Base-by-base conservation (phyloP, 2,888 invertebrate species). In the Leucoma salicis region DNA sequence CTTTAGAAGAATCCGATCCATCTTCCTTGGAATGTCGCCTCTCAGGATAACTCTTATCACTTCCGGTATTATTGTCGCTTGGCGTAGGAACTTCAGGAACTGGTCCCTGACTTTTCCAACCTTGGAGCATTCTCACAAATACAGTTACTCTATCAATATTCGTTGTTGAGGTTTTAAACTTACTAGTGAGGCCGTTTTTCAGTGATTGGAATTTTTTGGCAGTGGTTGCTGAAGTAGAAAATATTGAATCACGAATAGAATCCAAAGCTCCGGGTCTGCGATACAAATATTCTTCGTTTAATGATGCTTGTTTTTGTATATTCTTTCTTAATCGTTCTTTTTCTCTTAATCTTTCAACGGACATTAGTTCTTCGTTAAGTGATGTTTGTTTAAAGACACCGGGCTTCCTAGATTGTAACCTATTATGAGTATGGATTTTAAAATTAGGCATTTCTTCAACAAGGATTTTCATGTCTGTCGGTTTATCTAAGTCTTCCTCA, bases 291-390 rank as follows among this genome's bases (percentile, higher is more conserved):
- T 97, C 96, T 75, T 97, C 97, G 70, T 97, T 96, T 10, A 97
- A 83, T 4, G 96, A 96, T 14, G 96, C 95, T 81, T 97, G 97
- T 72, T 97, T 97, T 73, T 95, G 96, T 56, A 96, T 96, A 68
- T 96, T 95, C 67, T 94, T 94, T 43, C 95, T 91, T 13, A 97
- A 92, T 34, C 92, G 91, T 72, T 96, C 96, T 65, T 96, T 96
- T 74, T 97, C 97, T 47, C 94, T 87, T 64, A 96, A 80, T 40
- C 97, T 88, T 64, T 96, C 96, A n/a, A 93, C 93, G 2, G 95
- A 96, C 94, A 97, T 96, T 10, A 96, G 85, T 73, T 97, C 97
- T 74, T 97, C 97, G 69, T 97, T 97, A 47, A 97, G 91, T 1
- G 97, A 97, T 52, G 95, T 94, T 75, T 97, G 97, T 70, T 97